phyloP scores from a whole-genome alignment of 2,888 invertebrate species.

The Heterodera filipjevi region DNA sequence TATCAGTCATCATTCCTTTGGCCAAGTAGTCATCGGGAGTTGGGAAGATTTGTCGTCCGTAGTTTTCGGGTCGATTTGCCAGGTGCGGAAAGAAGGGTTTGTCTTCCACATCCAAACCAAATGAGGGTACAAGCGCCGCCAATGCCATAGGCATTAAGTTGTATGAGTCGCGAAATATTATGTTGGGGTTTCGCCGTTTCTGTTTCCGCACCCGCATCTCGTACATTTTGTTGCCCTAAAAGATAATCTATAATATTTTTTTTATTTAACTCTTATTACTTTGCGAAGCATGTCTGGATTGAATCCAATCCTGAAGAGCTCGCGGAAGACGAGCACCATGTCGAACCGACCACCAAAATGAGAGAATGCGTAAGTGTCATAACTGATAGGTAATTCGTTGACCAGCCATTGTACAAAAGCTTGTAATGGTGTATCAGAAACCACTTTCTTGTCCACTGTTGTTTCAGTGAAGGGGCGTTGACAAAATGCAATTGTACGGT shows the following conservation, averaged over 20 bases:
- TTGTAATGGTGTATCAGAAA: background rate
- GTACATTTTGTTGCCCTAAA: background rate
- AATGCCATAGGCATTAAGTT: slow-evolving; percentile 7
- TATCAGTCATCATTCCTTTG: slow-evolving; percentile 11
- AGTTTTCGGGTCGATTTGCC: background rate
- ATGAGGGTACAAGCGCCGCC: background rate
- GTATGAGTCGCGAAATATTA: slow-evolving; percentile 16
- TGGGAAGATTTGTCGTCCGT: background rate
- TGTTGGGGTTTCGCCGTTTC: background rate
- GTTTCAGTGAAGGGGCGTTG: background rate
- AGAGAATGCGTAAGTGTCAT: slow-evolving; percentile 5
- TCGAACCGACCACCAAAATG: slow-evolving; percentile 23
- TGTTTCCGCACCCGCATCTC: background rate
- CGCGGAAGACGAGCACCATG: slow-evolving; percentile 21
- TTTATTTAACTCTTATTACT: background rate
- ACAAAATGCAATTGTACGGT: background rate
- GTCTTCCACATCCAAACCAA: slow-evolving; percentile 16
- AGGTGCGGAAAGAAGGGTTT: background rate
- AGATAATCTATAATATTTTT: background rate
- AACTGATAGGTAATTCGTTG: background rate
- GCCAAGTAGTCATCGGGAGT: background rate
- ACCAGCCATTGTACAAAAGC: slow-evolving; percentile 27
- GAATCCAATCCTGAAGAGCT: slow-evolving; percentile 7
- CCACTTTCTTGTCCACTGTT: background rate
- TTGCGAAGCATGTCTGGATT: slow-evolving; percentile 4